Evolutionary conservation across 64 coral and sea anemone genomes (phyloP), one percentile per base, ranked within the genome.

Genomic region (Stylophora pistillata): DNA sequence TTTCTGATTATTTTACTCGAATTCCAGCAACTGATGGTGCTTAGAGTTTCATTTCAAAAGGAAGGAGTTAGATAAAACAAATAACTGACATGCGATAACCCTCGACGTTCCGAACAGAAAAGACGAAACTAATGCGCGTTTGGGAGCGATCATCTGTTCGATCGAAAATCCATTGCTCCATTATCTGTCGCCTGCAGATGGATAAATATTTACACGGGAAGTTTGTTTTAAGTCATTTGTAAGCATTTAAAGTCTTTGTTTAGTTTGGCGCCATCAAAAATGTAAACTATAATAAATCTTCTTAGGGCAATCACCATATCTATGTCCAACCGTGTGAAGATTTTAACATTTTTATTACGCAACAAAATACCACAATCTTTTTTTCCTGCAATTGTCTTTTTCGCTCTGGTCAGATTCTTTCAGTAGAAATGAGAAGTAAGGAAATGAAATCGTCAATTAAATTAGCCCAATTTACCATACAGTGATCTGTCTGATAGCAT

Each of bases 181-280:
- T 89, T 93, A 93, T 93, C 91, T 93, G 71, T 83, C 66, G 37
- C 82, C 32, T 78, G 28, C 91, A 93, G 86, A 93, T 82, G 91
- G 41, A 77, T 92, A 92, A 92, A 93, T 93, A 89, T 89, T 89
- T 93, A 93, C 37, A 88, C 70, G 91, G 64, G 85, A 81, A 89
- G 91, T 93, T 93, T 93, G 86, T 89, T 89, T 93, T 93, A 86
- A 77, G 72, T 83, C 58, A 76, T 89, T 73, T 89, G 56, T 64
- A 64, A 84, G 68, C 85, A 89, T 93, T 81, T 76, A 84, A 70
- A 59, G 12, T 62, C 25, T 52, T 58, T 93, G 86, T 93, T 93
- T 93, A 23, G 78, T 31, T 93, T 89, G 78, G 71, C 77, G 71
- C 47, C 57, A 15, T 53, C 25, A n/a, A 27, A 89, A 88, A 84